phyloP scores from a whole-genome alignment of 2,888 invertebrate species.

The Nasonovia ribisnigri region DNA sequence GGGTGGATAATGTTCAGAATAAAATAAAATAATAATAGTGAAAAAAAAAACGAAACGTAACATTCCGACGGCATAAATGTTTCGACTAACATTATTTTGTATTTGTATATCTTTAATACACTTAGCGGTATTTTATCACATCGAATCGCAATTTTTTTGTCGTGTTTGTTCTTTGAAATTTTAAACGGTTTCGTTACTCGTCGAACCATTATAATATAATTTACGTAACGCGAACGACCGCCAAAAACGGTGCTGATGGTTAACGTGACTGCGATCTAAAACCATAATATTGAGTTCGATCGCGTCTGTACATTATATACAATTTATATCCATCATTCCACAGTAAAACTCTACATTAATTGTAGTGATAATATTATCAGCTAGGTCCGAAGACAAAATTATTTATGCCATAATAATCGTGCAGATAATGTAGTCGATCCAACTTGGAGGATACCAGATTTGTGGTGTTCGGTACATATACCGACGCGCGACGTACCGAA shows the following conservation, averaged over 20 bases:
- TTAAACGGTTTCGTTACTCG: not conserved
- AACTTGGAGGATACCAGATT: not conserved
- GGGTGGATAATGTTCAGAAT: not conserved
- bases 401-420: not conserved
- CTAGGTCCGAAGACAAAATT: not conserved
- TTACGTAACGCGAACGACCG: not conserved
- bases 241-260: not conserved
- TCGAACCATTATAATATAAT: not conserved
- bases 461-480: no score
- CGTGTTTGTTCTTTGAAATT: not conserved
- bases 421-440: not conserved
- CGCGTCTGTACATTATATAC: not conserved
- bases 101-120: not conserved
- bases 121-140: not conserved
- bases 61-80: constrained; percentile 20
- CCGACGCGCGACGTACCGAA: no score
- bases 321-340: no score
- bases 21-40: not conserved
- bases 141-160: not conserved
- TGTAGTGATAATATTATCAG: not conserved
- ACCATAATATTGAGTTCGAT: not conserved
- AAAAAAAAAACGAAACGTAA: not conserved
- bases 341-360: not conserved
- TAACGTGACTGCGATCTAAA: not conserved
- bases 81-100: not conserved